Evolutionary conservation across 2,113 vertebrate species (phyloP).

Genomic region (Silurus glanis): DNA sequence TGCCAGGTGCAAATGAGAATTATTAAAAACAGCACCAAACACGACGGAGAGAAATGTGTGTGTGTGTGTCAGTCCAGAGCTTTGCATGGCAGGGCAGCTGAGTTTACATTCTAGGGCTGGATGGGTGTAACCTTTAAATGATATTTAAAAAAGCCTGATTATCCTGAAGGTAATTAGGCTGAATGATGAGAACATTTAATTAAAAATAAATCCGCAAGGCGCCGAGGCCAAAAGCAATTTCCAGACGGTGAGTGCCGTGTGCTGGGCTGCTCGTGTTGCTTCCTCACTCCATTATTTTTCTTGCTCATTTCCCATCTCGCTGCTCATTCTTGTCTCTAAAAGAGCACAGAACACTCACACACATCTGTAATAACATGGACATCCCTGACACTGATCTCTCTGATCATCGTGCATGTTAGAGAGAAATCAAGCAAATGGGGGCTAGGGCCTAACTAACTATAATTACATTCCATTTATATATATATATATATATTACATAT

Average conservation of each 20-base stretch:
- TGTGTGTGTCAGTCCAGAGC: conserved; percentile 33
- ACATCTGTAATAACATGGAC: conserved; percentile 18
- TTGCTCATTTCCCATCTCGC: conserved; percentile 26
- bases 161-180: conserved; percentile 68
- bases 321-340: conserved; percentile 15
- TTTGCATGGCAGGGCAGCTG: conserved; percentile 51
- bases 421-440: background rate
- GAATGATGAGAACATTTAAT: conserved; percentile 69
- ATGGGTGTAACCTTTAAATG: conserved; percentile 71
- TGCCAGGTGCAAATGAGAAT: conserved; percentile 43
- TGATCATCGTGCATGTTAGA: background rate
- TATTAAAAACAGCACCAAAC: conserved; percentile 57
- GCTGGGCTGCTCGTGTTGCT: conserved; percentile 38
- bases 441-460: background rate
- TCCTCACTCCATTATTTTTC: conserved; percentile 41
- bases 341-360: conserved; percentile 24
- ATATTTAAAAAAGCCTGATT: conserved; percentile 70
- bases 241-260: conserved; percentile 49
- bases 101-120: conserved; percentile 61
- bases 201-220: conserved; percentile 69
- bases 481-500: too few relatives aligned
- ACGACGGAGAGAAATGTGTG: conserved; percentile 39
- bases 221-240: conserved; percentile 58
- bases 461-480: background rate
- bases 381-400: background rate